Conservation (phyloP, 2,888 invertebrate species). For the Eupithecia abbreviata region DNA sequence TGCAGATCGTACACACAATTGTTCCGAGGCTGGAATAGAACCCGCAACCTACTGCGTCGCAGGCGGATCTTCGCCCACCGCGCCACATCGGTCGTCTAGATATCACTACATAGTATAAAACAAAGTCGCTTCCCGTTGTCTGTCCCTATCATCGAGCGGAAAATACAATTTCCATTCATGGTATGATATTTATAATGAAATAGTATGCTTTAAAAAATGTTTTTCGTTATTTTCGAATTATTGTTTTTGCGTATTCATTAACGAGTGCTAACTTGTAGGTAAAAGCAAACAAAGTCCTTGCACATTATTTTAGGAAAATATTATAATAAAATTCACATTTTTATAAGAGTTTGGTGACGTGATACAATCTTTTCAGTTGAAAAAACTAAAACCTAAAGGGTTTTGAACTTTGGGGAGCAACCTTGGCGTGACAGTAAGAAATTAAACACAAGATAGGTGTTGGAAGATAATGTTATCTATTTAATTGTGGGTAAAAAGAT, state of each 20-base stretch:
- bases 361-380: neutral
- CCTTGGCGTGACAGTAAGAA: conserved; percentile 4
- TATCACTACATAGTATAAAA: no score
- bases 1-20: no score
- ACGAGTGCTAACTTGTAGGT: no score
- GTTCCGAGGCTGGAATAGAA: no score
- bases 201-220: neutral
- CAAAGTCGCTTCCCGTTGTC: no score
- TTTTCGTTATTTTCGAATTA: neutral
- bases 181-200: neutral
- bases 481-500: neutral
- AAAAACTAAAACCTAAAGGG: neutral
- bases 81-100: no score
- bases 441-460: conserved; percentile 4
- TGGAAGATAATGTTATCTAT: conserved; percentile 5
- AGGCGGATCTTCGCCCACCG: no score
- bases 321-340: neutral
- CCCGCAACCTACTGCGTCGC: no score
- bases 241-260: neutral
- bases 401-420: neutral
- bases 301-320: no score
- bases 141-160: neutral
- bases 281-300: no score
- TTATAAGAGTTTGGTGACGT: neutral
- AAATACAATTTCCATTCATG: neutral